Percentiles rank a stretch among this genome's conserved stretches.
These are phyloP conservation scores for Athalia rosae DNA, from an alignment of 2,888 invertebrate genomes.

Conservation along the genomic window DNA sequence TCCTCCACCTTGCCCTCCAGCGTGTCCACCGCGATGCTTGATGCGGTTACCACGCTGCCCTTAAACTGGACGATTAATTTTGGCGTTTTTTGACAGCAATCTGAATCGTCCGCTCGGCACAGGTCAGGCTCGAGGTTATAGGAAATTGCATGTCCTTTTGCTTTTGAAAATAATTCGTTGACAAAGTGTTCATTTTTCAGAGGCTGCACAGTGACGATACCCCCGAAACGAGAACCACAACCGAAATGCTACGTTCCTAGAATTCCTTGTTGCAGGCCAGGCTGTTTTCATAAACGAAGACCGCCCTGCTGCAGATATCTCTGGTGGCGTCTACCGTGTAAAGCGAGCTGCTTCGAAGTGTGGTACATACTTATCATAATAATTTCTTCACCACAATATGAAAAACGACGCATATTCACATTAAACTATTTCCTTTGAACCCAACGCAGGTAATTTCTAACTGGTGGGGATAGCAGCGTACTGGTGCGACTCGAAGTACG, in stretches of 20 bases:
- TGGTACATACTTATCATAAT: conserved; percentile 52
- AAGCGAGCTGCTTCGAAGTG: conserved; percentile 61
- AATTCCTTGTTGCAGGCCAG: conserved; percentile 55
- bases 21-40: conserved; percentile 55
- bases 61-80: conserved; percentile 52
- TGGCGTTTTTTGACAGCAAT: conserved; percentile 32
- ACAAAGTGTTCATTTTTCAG: conserved; percentile 48
- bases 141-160: neutral
- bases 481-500: too few species aligned
- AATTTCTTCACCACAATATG: neutral
- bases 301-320: conserved; percentile 58
- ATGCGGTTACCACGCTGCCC: conserved; percentile 52
- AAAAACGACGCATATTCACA: neutral
- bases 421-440: neutral
- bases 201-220: conserved; percentile 56
- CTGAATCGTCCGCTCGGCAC: conserved; percentile 57
- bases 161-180: neutral
- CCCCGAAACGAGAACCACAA: conserved; percentile 47
- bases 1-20: conserved; percentile 52
- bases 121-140: conserved; percentile 48
- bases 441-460: neutral
- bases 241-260: conserved; percentile 54
- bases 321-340: conserved; percentile 60
- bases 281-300: conserved; percentile 57
- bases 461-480: neutral